Conservation (phyloP, 1,140 invertebrate genomes). For the Drosophila nebulosa region DNA sequence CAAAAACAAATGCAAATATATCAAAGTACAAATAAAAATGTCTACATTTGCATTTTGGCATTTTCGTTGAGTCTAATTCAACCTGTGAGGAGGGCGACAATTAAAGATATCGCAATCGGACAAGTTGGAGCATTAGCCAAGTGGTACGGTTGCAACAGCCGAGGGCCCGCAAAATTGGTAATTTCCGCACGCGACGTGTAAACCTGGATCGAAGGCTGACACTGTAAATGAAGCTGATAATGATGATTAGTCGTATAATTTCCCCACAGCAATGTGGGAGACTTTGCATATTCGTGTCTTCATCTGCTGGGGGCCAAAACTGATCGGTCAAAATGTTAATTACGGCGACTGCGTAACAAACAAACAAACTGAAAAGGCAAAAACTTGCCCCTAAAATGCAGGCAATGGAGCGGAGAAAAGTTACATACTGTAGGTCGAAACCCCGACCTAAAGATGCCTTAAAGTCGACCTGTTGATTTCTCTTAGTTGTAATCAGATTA, state of each 20-base stretch:
- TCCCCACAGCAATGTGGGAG: not conserved
- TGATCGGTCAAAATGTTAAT: slow-evolving; percentile 35
- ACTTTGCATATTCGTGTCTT: slow-evolving; percentile 37
- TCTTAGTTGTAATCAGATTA: too few relatives aligned
- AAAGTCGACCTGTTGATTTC: not conserved
- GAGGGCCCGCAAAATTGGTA: slow-evolving; percentile 34
- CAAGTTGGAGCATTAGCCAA: not conserved
- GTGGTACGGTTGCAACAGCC: slow-evolving; percentile 23
- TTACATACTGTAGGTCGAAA: not conserved
- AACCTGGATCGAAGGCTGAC: not conserved
- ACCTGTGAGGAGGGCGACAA: slow-evolving; percentile 20
- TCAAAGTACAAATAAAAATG: slow-evolving; percentile 17
- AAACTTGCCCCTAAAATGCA: slow-evolving; percentile 54
- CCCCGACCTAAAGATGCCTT: not conserved
- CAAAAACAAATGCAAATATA: not conserved
- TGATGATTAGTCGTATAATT: slow-evolving; percentile 32
- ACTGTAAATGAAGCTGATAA: slow-evolving; percentile 7
- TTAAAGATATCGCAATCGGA: slow-evolving; percentile 44
- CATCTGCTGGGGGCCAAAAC: slow-evolving; percentile 15
- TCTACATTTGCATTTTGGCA: slow-evolving; percentile 10
- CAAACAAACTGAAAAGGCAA: slow-evolving; percentile 4
- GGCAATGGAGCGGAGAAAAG: slow-evolving; percentile 44
- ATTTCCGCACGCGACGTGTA: slow-evolving; percentile 60
- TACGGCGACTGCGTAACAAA: slow-evolving; percentile 64
- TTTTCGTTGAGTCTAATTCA: slow-evolving; percentile 10